phyloP scores from a whole-genome alignment of 2,888 invertebrate genomes.

The Mactromeris polynyma region DNA sequence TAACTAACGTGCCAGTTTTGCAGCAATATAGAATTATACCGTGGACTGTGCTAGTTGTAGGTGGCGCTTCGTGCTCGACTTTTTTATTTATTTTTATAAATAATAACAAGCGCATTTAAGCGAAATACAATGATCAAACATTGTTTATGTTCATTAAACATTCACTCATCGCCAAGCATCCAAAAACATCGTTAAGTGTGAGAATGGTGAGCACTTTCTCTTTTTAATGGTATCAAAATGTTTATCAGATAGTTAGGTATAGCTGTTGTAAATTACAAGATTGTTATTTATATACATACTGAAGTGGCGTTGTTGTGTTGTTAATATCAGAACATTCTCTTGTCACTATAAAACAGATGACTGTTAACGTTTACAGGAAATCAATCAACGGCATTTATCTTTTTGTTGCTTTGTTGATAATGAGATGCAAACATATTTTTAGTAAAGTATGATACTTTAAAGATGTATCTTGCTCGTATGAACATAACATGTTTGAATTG shows the following conservation, averaged over 20 bases:
- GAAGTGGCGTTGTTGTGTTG: too few relatives aligned
- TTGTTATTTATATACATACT: neutral
- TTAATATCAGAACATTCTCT: too few relatives aligned
- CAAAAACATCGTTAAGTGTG: neutral
- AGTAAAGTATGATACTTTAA: too few relatives aligned
- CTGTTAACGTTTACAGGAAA: neutral
- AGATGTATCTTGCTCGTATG: too few relatives aligned
- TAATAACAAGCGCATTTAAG: neutral
- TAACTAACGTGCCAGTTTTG: too few relatives aligned
- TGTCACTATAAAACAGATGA: neutral
- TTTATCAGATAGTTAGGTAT: neutral
- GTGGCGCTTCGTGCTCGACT: too few relatives aligned
- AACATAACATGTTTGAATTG: too few relatives aligned
- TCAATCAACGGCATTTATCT: neutral
- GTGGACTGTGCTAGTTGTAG: too few relatives aligned
- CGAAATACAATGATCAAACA: neutral
- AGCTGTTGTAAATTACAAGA: neutral
- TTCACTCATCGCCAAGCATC: neutral
- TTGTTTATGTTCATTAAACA: neutral
- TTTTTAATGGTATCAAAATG: neutral
- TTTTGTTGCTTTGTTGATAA: too few relatives aligned
- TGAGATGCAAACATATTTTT: too few relatives aligned
- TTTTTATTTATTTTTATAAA: too few relatives aligned
- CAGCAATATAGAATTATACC: too few relatives aligned
- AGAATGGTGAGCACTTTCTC: neutral